Conservation (phyloP, 2,888 invertebrate genomes). For the Ennomos quercinarius region DNA sequence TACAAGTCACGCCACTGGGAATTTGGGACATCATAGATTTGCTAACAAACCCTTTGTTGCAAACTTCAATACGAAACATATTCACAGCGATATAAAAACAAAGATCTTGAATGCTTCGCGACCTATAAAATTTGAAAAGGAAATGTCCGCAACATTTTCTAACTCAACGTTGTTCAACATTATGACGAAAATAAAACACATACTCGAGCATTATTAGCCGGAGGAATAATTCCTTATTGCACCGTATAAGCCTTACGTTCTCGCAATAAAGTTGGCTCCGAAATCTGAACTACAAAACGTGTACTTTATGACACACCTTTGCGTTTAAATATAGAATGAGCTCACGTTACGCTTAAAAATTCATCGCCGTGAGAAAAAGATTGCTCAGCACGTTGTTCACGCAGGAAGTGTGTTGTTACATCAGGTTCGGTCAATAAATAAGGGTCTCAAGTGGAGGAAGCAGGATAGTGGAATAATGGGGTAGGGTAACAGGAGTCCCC, state of each 20-base stretch:
- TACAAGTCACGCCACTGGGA: constrained; percentile 43
- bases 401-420: constrained; percentile 54
- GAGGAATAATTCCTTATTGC: constrained; percentile 39
- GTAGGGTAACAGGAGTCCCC: constrained; percentile 59
- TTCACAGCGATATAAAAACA: constrained; percentile 1
- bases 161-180: constrained; percentile 11
- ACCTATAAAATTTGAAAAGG: constrained; percentile 2
- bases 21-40: constrained; percentile 52
- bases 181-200: constrained; percentile 23
- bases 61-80: constrained; percentile 13
- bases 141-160: constrained; percentile 9
- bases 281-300: constrained; percentile 45
- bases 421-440: constrained; percentile 66
- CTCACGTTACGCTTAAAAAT: constrained; percentile 50
- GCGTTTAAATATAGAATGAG: constrained; percentile 45
- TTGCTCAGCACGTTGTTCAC: constrained; percentile 54
- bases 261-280: constrained; percentile 37
- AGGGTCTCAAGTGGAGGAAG: constrained; percentile 59
- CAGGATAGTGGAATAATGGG: constrained; percentile 68
- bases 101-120: constrained; percentile 1
- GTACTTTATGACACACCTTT: constrained; percentile 45
- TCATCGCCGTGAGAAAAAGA: constrained; percentile 49
- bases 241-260: constrained; percentile 38
- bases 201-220: constrained; percentile 26
- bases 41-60: constrained; percentile 41